These are phyloP conservation scores for Sebastes goodei DNA, from an alignment of 2,797 vertebrate genomes.

Conservation along the genomic window DNA sequence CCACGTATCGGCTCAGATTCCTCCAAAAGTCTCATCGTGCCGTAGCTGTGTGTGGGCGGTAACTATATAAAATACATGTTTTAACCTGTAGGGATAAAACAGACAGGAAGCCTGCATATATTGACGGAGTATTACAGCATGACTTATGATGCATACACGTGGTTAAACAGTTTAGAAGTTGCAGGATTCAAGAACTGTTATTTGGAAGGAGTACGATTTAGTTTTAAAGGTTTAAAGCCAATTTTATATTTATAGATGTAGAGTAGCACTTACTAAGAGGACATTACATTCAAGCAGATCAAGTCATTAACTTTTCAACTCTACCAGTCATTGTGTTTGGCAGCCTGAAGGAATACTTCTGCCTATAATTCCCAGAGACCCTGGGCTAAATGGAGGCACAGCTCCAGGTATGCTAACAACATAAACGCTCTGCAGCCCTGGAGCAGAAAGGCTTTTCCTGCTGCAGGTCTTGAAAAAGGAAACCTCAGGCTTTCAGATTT, in stretches of 20 bases:
- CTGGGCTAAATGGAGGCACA: conserved; percentile 36
- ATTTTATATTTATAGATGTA: not conserved
- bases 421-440: conserved; percentile 61
- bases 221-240: not conserved
- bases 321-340: not conserved
- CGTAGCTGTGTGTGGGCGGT: not conserved
- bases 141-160: not conserved
- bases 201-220: not conserved
- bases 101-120: not conserved
- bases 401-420: conserved; percentile 73
- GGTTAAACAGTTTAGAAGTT: conserved; percentile 1
- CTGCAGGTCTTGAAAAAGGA: conserved; percentile 52
- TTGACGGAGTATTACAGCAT: not conserved
- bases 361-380: conserved; percentile 21
- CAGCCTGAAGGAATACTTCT: conserved; percentile 3
- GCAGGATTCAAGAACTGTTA: not conserved
- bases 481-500: conserved; percentile 60
- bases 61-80: not conserved
- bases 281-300: conserved; percentile 2
- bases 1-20: conserved; percentile 9
- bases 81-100: not conserved
- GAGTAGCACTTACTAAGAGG: not conserved
- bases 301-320: not conserved
- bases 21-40: conserved; percentile 12
- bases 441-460: conserved; percentile 57